These are phyloP conservation scores for Zelleria hepariella DNA, from an alignment of 2,888 invertebrate genomes.

Conservation along the genomic window DNA sequence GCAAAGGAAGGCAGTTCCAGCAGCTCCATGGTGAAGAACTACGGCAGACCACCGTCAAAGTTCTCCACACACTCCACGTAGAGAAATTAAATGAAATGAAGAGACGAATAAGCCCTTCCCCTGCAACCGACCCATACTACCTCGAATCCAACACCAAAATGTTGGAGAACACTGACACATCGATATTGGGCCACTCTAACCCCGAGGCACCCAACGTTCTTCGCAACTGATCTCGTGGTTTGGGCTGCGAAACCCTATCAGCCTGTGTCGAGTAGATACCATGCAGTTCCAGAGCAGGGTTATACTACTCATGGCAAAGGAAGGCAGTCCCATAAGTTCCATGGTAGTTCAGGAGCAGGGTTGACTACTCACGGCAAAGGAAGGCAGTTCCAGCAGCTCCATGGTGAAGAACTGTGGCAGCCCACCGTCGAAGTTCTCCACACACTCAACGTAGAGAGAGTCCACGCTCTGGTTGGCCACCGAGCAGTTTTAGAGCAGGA, in stretches of 20 bases:
- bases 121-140: no score
- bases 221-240: no score
- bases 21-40: slow-evolving; percentile 87
- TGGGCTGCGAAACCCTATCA: no score
- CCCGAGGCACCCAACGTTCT: no score
- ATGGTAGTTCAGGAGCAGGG: background rate
- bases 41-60: slow-evolving; percentile 90
- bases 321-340: no score
- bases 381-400: slow-evolving; percentile 82
- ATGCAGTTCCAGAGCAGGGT: slow-evolving; percentile 90
- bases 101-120: no score
- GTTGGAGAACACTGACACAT: no score
- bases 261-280: no score
- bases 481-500: slow-evolving; percentile 88
- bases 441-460: slow-evolving; percentile 87
- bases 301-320: slow-evolving; percentile 82
- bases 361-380: slow-evolving; percentile 55
- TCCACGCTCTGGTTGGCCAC: slow-evolving; percentile 89
- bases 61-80: slow-evolving; percentile 90
- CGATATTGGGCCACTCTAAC: no score
- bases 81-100: no score
- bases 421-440: slow-evolving; percentile 90
- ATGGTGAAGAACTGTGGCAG: slow-evolving; percentile 89
- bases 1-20: slow-evolving; percentile 78
- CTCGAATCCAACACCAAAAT: no score